phyloP scores from a whole-genome alignment of 2,888 invertebrate genomes.

The Schizotus pectinicornis region DNA sequence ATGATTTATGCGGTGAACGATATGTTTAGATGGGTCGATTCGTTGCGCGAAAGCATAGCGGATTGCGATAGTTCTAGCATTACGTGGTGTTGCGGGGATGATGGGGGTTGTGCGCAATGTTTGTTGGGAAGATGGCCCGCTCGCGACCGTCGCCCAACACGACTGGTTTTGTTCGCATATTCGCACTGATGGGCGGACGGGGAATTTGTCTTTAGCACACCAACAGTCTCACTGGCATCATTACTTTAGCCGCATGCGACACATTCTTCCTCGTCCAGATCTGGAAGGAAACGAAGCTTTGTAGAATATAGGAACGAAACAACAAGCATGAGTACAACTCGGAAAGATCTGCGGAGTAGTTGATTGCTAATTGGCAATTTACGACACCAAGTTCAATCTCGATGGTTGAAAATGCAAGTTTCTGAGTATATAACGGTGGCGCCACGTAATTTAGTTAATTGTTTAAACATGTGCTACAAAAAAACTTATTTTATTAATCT shows the following conservation, averaged over 20 bases:
- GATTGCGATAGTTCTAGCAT: slow-evolving; percentile 15
- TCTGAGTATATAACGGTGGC: too few species aligned
- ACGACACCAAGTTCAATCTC: too few species aligned
- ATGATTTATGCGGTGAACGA: slow-evolving; percentile 33
- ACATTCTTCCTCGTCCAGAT: slow-evolving; percentile 29
- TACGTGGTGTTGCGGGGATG: slow-evolving; percentile 35
- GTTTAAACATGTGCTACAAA: too few species aligned
- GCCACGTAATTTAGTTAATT: too few species aligned
- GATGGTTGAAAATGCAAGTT: too few species aligned
- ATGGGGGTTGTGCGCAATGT: slow-evolving; percentile 20
- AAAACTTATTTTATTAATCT: too few species aligned
- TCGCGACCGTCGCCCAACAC: slow-evolving; percentile 50
- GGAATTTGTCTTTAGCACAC: slow-evolving; percentile 1
- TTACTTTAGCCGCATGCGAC: slow-evolving; percentile 13
- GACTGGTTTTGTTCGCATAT: slow-evolving; percentile 38
- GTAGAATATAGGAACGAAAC: neutral
- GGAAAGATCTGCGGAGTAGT: neutral
- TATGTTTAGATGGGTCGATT: slow-evolving; percentile 44
- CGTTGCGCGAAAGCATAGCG: slow-evolving; percentile 38
- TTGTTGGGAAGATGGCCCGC: slow-evolving; percentile 48
- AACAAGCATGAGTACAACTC: neutral
- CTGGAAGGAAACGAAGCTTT: slow-evolving; percentile 32
- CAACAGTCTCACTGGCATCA: slow-evolving; percentile 14
- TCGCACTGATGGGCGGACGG: neutral
- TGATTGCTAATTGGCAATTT: neutral